These are phyloP conservation scores for Agrotis clavis DNA, from an alignment of 2,888 invertebrate genomes.

Conservation along the genomic window DNA sequence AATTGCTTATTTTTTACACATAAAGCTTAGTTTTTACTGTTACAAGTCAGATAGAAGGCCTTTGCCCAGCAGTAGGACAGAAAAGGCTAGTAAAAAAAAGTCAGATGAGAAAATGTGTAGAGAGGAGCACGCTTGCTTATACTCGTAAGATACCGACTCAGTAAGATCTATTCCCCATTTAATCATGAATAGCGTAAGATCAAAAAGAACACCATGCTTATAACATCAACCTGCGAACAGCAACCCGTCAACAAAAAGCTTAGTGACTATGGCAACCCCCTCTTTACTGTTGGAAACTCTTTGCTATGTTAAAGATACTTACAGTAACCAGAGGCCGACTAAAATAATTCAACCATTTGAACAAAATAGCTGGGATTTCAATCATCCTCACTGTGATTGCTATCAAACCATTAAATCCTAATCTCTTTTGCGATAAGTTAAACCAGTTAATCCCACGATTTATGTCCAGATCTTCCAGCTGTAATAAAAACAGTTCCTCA, in stretches of 20 bases:
- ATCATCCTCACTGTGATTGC: conserved; percentile 6
- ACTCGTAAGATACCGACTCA: too few species aligned
- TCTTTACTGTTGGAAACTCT: neutral
- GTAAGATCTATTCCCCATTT: neutral
- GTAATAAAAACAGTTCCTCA: conserved; percentile 47
- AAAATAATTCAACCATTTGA: neutral
- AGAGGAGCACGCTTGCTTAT: too few species aligned
- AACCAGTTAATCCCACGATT: conserved; percentile 37
- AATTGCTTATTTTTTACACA: too few species aligned
- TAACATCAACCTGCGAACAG: neutral
- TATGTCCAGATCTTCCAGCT: conserved; percentile 24
- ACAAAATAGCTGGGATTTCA: conserved; percentile 10
- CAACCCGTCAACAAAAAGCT: neutral
- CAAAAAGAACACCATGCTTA: neutral
- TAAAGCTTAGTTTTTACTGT: too few species aligned
- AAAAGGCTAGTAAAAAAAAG: too few species aligned
- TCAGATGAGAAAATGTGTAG: too few species aligned
- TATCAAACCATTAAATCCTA: conserved; percentile 29
- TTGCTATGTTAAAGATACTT: neutral
- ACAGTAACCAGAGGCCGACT: neutral
- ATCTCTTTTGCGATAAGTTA: conserved; percentile 36
- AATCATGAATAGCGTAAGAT: neutral
- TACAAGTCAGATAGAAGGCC: too few species aligned
- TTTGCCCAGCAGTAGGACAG: too few species aligned
- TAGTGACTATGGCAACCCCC: neutral